Evolutionary conservation across 2,888 invertebrate genomes (phyloP).

Genomic region (Acleris cristana): DNA sequence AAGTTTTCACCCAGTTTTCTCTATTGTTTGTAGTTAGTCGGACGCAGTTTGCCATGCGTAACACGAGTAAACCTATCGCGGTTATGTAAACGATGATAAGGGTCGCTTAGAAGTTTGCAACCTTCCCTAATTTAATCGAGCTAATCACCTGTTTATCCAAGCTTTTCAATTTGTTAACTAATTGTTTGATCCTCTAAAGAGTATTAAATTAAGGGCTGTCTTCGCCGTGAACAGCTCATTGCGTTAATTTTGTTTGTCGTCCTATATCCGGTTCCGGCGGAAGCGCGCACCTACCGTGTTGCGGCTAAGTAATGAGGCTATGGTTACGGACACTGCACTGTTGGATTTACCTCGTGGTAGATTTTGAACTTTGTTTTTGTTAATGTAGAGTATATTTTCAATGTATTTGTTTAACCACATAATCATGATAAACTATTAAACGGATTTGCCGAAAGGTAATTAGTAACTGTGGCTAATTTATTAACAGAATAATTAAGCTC

Average conservation of each 20-base stretch:
- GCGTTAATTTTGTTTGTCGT: slow-evolving; percentile 79
- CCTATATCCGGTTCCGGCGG: slow-evolving; percentile 76
- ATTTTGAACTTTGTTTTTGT: slow-evolving; percentile 48
- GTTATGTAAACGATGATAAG: slow-evolving; percentile 12
- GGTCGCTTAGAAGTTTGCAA: slow-evolving; percentile 15
- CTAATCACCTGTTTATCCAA: slow-evolving; percentile 36
- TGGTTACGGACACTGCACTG: slow-evolving; percentile 64
- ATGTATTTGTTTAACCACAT: slow-evolving; percentile 1
- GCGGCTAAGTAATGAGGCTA: slow-evolving; percentile 80
- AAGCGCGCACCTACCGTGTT: slow-evolving; percentile 69
- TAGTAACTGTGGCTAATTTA: slow-evolving; percentile 27
- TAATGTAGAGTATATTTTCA: not conserved
- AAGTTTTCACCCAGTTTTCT: slow-evolving; percentile 2
- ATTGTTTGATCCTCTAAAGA: slow-evolving; percentile 34
- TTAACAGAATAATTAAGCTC: slow-evolving; percentile 12
- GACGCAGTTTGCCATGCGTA: not conserved
- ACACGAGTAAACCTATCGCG: not conserved
- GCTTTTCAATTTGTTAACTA: slow-evolving; percentile 37
- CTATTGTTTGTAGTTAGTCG: not conserved
- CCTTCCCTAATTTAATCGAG: slow-evolving; percentile 28
- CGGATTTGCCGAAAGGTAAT: slow-evolving; percentile 28
- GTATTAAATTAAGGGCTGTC: slow-evolving; percentile 35
- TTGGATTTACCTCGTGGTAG: slow-evolving; percentile 43
- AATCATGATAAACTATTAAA: slow-evolving; percentile 25
- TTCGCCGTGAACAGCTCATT: slow-evolving; percentile 61